Conservation (phyloP, 1,140 invertebrate genomes). For the Platorchestia sp. region DNA sequence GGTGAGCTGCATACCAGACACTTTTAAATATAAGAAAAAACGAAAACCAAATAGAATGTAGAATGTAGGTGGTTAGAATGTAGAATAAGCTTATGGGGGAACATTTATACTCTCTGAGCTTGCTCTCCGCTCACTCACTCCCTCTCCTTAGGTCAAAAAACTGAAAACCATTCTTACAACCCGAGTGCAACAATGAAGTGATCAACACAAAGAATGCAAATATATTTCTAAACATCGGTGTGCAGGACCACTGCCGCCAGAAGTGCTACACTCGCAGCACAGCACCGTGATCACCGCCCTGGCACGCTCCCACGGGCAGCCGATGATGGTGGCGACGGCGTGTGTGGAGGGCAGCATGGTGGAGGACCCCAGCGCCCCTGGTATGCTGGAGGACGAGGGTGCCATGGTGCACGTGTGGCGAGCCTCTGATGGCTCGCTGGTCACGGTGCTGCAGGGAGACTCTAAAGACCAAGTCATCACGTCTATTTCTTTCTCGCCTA, state of each 20-base stretch:
- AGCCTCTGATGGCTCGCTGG: constrained; percentile 56
- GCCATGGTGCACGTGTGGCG: constrained; percentile 64
- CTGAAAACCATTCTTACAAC: too few relatives aligned
- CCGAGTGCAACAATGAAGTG: background rate
- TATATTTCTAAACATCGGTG: background rate
- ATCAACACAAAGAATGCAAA: background rate
- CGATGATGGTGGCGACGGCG: constrained; percentile 58
- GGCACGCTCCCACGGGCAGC: constrained; percentile 52
- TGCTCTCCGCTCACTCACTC: too few relatives aligned
- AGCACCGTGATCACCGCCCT: constrained; percentile 51
- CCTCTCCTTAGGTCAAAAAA: too few relatives aligned
- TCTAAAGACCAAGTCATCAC: constrained; percentile 56
- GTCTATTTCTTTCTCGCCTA: constrained; percentile 62
- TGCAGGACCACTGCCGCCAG: constrained; percentile 20
- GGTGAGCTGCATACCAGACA: background rate
- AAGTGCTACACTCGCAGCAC: constrained; percentile 49
- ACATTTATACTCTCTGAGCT: too few relatives aligned
- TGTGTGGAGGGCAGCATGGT: constrained; percentile 18
- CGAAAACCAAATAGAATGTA: too few relatives aligned
- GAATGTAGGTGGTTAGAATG: too few relatives aligned
- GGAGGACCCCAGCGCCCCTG: background rate
- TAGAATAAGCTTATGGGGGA: too few relatives aligned
- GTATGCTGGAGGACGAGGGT: constrained; percentile 17
- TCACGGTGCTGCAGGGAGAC: constrained; percentile 59
- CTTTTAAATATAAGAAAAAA: too few relatives aligned